Evolutionary conservation across 2,888 invertebrate species (phyloP).

Genomic region (Merodon equestris): DNA sequence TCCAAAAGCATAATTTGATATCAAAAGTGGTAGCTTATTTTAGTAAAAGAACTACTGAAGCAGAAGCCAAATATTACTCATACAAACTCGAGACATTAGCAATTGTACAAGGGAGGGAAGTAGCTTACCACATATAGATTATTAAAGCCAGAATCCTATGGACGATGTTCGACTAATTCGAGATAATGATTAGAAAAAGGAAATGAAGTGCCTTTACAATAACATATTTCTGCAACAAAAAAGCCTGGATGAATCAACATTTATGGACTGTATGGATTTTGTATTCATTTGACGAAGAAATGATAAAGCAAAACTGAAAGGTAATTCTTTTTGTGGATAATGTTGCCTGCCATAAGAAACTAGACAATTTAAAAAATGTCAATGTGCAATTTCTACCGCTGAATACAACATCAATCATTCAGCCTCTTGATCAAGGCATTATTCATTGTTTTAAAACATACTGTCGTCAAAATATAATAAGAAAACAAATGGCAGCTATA

Average conservation of each 20-base stretch:
- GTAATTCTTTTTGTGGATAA: slow-evolving; percentile 64
- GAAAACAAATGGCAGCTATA: no score
- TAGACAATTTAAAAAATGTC: slow-evolving; percentile 42
- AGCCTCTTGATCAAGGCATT: slow-evolving; percentile 63
- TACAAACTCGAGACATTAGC: slow-evolving; percentile 21
- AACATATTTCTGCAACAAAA: slow-evolving; percentile 52
- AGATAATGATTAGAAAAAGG: slow-evolving; percentile 55
- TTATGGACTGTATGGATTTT: slow-evolving; percentile 59
- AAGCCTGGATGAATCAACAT: slow-evolving; percentile 60
- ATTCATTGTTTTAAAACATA: slow-evolving; percentile 56
- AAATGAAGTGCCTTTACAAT: slow-evolving; percentile 47
- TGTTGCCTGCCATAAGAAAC: slow-evolving; percentile 57
- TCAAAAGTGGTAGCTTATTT: slow-evolving; percentile 9
- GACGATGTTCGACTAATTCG: slow-evolving; percentile 6
- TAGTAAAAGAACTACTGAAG: slow-evolving; percentile 12
- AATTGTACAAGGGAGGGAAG: slow-evolving; percentile 23
- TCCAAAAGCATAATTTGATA: no score
- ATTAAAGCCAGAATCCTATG: slow-evolving; percentile 20
- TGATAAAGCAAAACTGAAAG: slow-evolving; percentile 54
- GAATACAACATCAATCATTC: slow-evolving; percentile 50
- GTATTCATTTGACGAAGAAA: slow-evolving; percentile 55
- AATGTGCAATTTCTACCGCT: slow-evolving; percentile 57
- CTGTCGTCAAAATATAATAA: no score
- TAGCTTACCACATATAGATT: slow-evolving; percentile 21
- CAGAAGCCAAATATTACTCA: slow-evolving; percentile 14